Percentiles rank a stretch among this genome's conserved stretches.
Evolutionary conservation across 2,113 vertebrate species (phyloP).

Genomic region (Leiothrix lutea): DNA sequence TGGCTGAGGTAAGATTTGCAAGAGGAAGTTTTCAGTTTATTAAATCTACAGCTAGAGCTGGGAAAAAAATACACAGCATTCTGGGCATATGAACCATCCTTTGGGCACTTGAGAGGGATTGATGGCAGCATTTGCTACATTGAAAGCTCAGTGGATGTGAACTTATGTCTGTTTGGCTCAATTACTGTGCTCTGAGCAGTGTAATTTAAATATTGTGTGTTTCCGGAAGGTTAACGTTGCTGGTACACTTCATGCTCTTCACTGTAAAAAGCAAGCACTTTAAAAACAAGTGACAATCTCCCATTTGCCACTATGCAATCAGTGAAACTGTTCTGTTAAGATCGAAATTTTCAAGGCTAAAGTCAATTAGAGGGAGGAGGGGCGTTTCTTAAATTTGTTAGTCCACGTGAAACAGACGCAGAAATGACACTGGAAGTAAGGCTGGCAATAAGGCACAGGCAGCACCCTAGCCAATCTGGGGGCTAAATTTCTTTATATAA

Average conservation of each 20-base stretch:
- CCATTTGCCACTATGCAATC: slow-evolving; percentile 26
- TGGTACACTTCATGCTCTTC: slow-evolving; percentile 39
- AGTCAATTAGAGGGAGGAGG: not conserved
- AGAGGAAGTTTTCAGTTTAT: not conserved
- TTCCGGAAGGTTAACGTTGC: slow-evolving; percentile 48
- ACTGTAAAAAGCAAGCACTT: slow-evolving; percentile 49
- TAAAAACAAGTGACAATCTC: slow-evolving; percentile 56
- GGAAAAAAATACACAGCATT: not conserved
- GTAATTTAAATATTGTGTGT: slow-evolving; percentile 65
- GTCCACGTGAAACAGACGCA: not conserved
- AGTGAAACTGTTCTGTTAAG: not conserved
- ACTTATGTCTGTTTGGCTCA: slow-evolving; percentile 53
- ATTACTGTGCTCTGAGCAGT: slow-evolving; percentile 54
- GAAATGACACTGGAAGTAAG: not conserved
- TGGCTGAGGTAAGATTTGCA: not conserved
- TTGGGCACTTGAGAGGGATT: not conserved
- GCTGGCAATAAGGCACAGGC: not conserved
- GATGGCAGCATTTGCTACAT: not conserved
- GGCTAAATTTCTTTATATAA: not conserved
- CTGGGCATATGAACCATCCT: not conserved
- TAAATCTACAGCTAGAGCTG: not conserved
- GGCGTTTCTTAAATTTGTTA: not conserved
- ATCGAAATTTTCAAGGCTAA: not conserved
- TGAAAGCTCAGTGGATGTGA: slow-evolving; percentile 49
- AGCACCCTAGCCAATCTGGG: not conserved